Conservation (phyloP, 2,888 invertebrate genomes). For the Notocelia uddmanniana region DNA sequence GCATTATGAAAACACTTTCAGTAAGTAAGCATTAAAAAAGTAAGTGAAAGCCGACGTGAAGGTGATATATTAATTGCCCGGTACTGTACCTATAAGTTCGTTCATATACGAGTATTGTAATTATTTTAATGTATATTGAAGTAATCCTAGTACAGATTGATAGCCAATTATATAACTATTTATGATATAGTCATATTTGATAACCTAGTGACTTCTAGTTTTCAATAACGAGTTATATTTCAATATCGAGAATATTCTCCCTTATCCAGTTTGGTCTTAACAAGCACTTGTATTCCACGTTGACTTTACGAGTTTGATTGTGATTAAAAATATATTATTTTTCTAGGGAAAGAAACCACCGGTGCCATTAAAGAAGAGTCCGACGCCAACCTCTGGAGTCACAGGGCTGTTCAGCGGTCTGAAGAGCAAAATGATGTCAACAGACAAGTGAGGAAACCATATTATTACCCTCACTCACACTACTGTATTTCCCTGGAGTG, state of each 20-base stretch:
- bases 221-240: conserved; percentile 41
- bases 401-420: conserved; percentile 86
- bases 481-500: too few species aligned
- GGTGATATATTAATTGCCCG: too few species aligned
- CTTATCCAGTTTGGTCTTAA: conserved; percentile 3
- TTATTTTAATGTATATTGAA: too few species aligned
- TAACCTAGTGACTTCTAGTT: conserved; percentile 26
- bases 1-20: too few species aligned
- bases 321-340: background rate
- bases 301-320: background rate
- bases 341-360: conserved; percentile 86
- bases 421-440: conserved; percentile 85
- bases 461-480: too few species aligned
- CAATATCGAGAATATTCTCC: conserved; percentile 10
- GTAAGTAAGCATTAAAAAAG: too few species aligned
- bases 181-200: background rate
- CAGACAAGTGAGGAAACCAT: conserved; percentile 79
- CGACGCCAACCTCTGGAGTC: conserved; percentile 81
- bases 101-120: too few species aligned
- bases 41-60: too few species aligned
- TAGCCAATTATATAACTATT: conserved; percentile 2
- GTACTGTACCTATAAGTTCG: too few species aligned
- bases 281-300: conserved; percentile 8
- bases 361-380: conserved; percentile 89
- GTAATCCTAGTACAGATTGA: background rate